These are phyloP conservation scores for Gonocerus acuteangulatus DNA, from an alignment of 2,888 invertebrate species.

Conservation along the genomic window DNA sequence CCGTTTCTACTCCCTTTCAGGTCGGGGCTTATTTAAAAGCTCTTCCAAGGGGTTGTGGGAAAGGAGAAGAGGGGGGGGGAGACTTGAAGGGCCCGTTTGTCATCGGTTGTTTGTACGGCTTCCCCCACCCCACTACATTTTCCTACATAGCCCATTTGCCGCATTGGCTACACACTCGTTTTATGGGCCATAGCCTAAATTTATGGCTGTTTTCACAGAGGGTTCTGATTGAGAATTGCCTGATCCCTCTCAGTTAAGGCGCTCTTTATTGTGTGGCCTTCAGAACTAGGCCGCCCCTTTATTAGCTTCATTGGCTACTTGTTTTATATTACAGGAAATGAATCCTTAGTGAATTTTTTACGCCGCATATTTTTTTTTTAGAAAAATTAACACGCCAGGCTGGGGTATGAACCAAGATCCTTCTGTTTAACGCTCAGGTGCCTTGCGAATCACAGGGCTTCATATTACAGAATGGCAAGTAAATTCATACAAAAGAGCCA, in stretches of 20 bases:
- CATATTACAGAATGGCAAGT: too few relatives aligned
- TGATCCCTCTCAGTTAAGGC: constrained; percentile 6
- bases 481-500: too few relatives aligned
- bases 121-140: constrained; percentile 2
- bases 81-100: constrained; percentile 17
- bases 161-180: constrained; percentile 20
- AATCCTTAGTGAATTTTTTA: too few relatives aligned
- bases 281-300: not conserved
- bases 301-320: too few relatives aligned
- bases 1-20: constrained; percentile 11
- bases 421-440: too few relatives aligned
- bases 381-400: too few relatives aligned
- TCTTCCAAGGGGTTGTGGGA: not conserved
- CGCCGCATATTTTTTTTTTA: too few relatives aligned
- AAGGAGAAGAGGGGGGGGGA: constrained; percentile 1
- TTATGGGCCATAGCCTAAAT: constrained; percentile 22
- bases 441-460: too few relatives aligned
- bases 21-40: constrained; percentile 20
- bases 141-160: constrained; percentile 22
- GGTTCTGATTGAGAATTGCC: constrained; percentile 9
- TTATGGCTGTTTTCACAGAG: constrained; percentile 20
- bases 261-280: constrained; percentile 6
- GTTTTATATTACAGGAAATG: too few relatives aligned
- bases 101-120: constrained; percentile 19
- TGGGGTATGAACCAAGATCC: too few relatives aligned